phyloP scores from a whole-genome alignment of 2,888 invertebrate species.

The Callyntrura sp. region DNA sequence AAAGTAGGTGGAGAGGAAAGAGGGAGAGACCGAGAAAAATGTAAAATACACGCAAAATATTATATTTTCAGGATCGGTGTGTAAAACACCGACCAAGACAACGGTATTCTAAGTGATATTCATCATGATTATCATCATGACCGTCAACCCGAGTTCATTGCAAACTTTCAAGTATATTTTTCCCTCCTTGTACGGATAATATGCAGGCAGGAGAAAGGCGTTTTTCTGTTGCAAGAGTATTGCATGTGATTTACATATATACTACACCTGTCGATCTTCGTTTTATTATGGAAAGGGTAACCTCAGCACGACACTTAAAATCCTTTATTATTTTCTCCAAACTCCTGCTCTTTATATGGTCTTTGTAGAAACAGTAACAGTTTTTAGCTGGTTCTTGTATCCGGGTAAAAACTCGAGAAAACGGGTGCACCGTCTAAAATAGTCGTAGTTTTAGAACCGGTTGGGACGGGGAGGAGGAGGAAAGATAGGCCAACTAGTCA shows the following conservation, averaged over 20 bases:
- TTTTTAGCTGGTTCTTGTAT: too few relatives aligned
- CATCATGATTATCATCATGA: constrained; percentile 23
- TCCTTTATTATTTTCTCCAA: background rate
- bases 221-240: too few relatives aligned
- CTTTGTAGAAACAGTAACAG: too few relatives aligned
- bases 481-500: too few relatives aligned
- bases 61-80: constrained; percentile 42
- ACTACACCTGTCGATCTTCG: constrained; percentile 20
- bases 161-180: constrained; percentile 31
- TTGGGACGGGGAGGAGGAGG: too few relatives aligned
- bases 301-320: constrained; percentile 1
- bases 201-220: background rate
- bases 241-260: constrained; percentile 20
- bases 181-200: background rate
- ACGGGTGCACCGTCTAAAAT: too few relatives aligned
- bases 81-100: background rate
- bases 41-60: too few relatives aligned
- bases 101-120: constrained; percentile 27
- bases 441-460: too few relatives aligned
- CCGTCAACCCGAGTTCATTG: constrained; percentile 8
- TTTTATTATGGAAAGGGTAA: background rate
- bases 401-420: too few relatives aligned
- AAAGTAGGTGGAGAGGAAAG: constrained; percentile 41
- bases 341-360: too few relatives aligned
- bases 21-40: too few relatives aligned